Conservation (phyloP, 2,888 invertebrate species). For the Leptopterna dolabrata region DNA sequence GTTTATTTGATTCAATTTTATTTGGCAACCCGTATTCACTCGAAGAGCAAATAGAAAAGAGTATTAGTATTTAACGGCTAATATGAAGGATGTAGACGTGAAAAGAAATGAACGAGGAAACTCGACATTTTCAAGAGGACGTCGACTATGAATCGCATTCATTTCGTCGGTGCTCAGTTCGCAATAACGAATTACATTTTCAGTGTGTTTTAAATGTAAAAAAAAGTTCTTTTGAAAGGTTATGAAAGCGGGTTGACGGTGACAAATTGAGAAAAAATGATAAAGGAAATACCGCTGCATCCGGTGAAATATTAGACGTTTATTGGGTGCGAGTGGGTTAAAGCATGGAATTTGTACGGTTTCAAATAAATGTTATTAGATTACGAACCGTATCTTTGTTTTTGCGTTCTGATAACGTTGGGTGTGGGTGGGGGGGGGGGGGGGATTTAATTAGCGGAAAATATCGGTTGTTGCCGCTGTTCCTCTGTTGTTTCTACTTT, state of each 20-base stretch:
- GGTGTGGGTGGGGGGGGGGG: too few species aligned
- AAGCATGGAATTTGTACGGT: too few species aligned
- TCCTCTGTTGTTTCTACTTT: too few species aligned
- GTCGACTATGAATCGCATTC: neutral
- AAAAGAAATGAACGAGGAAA: neutral
- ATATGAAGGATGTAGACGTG: neutral
- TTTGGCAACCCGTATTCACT: neutral
- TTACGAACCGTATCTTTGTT: too few species aligned
- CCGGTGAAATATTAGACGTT: neutral
- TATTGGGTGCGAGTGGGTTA: too few species aligned
- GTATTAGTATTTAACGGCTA: neutral
- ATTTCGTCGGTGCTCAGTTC: neutral
- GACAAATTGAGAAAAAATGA: neutral
- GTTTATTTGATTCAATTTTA: neutral
- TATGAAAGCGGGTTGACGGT: neutral
- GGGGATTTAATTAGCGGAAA: too few species aligned
- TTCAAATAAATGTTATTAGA: too few species aligned
- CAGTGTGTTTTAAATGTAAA: neutral
- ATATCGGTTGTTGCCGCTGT: too few species aligned
- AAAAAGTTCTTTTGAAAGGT: neutral
- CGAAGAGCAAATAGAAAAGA: neutral
- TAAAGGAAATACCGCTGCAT: neutral
- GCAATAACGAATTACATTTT: neutral
- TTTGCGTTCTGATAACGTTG: too few species aligned
- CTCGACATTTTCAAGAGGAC: neutral